Conservation (phyloP, 2,888 invertebrate genomes). For the Timandra comae region DNA sequence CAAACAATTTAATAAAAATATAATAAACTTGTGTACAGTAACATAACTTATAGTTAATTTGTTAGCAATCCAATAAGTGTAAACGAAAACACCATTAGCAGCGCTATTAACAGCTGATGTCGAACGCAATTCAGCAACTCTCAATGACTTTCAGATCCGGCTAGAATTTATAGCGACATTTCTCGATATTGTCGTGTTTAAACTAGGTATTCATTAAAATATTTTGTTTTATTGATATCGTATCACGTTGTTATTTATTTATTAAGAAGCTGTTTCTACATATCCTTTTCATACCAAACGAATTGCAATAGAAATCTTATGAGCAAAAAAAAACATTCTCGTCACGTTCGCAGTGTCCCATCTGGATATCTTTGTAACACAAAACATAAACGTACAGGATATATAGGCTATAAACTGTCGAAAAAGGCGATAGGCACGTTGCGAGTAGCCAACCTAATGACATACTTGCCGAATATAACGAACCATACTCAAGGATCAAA, state of each 20-base stretch:
- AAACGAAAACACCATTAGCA: too few species aligned
- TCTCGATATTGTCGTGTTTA: too few species aligned
- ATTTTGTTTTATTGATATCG: too few species aligned
- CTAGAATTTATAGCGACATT: constrained; percentile 45
- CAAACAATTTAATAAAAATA: too few species aligned
- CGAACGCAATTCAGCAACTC: constrained; percentile 25
- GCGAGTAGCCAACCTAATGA: constrained; percentile 48
- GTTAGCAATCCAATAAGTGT: too few species aligned
- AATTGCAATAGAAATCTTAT: too few species aligned
- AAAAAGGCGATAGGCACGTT: constrained; percentile 42
- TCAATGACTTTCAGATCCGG: constrained; percentile 46
- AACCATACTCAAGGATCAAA: constrained; percentile 2
- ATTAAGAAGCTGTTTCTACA: too few species aligned
- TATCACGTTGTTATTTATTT: too few species aligned
- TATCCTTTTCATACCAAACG: too few species aligned
- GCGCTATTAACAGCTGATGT: constrained; percentile 9
- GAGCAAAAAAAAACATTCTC: constrained; percentile 24
- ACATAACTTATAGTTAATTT: too few species aligned
- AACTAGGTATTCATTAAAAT: too few species aligned
- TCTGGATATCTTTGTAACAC: constrained; percentile 52
- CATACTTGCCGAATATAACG: constrained; percentile 28
- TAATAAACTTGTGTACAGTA: too few species aligned
- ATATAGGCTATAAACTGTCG: constrained; percentile 48
- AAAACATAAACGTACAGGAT: constrained; percentile 47
- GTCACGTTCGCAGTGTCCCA: constrained; percentile 46